Percentiles rank a stretch among this genome's conserved stretches.
phyloP scores from a whole-genome alignment of 2,113 vertebrate species.

The Raja brachyura region DNA sequence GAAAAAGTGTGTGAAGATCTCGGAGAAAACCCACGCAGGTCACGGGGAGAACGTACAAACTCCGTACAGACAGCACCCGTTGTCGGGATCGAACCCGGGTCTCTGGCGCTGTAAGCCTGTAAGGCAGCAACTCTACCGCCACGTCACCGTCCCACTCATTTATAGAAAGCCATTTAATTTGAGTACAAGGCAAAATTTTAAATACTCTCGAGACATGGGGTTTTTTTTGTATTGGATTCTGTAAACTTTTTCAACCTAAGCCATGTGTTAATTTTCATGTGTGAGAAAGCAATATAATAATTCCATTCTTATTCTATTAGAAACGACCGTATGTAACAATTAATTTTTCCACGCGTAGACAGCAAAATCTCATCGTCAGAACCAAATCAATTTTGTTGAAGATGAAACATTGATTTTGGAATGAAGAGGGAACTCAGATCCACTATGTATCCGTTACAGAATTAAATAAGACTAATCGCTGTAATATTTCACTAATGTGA shows the following conservation, averaged over 20 bases:
- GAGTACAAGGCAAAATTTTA: not conserved
- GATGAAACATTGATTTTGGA: not conserved
- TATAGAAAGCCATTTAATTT: not conserved
- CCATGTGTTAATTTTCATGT: not conserved
- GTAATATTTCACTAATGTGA: not conserved
- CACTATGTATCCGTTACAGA: not conserved
- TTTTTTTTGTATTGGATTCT: not conserved
- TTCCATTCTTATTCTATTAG: not conserved
- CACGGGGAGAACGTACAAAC: too few species aligned
- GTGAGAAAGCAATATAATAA: not conserved
- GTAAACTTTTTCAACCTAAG: not conserved
- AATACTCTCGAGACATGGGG: not conserved
- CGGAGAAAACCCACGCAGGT: too few species aligned
- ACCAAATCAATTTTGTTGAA: not conserved
- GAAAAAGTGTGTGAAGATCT: too few species aligned
- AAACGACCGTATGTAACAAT: not conserved
- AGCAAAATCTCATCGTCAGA: not conserved
- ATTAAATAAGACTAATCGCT: not conserved
- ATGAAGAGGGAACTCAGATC: not conserved
- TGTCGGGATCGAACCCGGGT: too few species aligned
- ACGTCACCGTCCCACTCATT: not conserved
- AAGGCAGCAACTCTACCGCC: too few species aligned
- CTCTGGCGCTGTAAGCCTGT: too few species aligned
- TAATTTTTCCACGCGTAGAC: not conserved
- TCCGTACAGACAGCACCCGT: too few species aligned